A percentile compares a stretch with the other conserved stretches of the same genome.
These are phyloP conservation scores for Tachuris rubrigastra DNA, from an alignment of 2,113 vertebrate species.

Conservation along the genomic window DNA sequence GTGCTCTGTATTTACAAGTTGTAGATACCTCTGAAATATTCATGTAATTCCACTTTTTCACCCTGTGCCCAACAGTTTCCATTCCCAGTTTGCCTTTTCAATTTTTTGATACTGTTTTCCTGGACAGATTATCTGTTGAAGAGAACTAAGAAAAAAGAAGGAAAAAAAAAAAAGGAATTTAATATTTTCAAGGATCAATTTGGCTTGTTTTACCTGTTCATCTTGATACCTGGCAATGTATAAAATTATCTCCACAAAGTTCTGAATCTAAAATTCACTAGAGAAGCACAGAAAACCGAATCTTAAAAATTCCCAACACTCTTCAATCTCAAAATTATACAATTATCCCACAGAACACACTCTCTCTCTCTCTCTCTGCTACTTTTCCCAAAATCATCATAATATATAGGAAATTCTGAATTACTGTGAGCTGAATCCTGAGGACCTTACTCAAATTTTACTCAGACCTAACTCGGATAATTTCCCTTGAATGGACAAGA, in stretches of 20 bases:
- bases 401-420: slow-evolving; percentile 3
- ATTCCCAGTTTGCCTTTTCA: not conserved
- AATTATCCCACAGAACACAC: not conserved
- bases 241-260: not conserved
- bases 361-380: not conserved
- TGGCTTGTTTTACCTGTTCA: not conserved
- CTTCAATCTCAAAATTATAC: not conserved
- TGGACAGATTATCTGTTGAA: not conserved
- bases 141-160: not conserved
- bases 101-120: not conserved
- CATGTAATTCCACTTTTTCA: not conserved
- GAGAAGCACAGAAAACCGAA: not conserved
- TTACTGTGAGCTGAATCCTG: not conserved
- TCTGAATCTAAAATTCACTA: not conserved
- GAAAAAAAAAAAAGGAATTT: not conserved
- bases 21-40: not conserved
- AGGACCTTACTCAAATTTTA: slow-evolving; percentile 2
- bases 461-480: not conserved
- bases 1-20: not conserved
- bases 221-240: not conserved
- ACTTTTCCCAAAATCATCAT: not conserved
- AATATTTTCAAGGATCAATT: not conserved
- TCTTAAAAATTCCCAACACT: not conserved
- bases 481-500: not conserved
- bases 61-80: not conserved